Evolutionary conservation across 2,888 invertebrate species (phyloP), one percentile per base, ranked within the genome.

Genomic region (Cybosia mesomella): DNA sequence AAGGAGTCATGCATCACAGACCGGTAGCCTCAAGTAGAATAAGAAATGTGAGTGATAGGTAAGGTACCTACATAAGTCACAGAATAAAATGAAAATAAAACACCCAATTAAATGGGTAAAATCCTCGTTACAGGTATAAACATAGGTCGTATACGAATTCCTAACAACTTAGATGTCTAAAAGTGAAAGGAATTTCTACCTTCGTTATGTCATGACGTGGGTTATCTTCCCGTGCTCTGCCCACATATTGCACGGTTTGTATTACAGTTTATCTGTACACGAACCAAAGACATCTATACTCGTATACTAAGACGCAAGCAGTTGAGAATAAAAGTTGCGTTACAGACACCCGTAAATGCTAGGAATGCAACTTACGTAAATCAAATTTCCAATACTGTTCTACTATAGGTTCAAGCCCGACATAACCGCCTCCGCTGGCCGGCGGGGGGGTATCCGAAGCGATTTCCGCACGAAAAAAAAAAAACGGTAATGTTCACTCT

Each of bases 121-220:
- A 22, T 11, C 21, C 21, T 34, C 21, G 11, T 21, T 22, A 21
- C 49, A 22, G 22, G 22, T 65, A 53, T 32, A 54, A 63, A 43
- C 58, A 34, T 32, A 28, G 58, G 32, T 65, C 64, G 64, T 78
- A 67, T 70, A 75, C 67, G 72, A 75, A 81, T 72, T 66, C 59
- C 54, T 54, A 22, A 53, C 8, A 58, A 68, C 62, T 68, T 54
- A 62, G 22, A 39, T 22, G 55, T 68, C 39, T 66, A 24, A 69
- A 70, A 63, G 66, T 66, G 15, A 60, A 64, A 58, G 70, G 66
- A 68, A 68, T 70, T 57, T 65, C 66, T 63, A 70, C 53, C 36
- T 36, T 58, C 58, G 34, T 62, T 15, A 34, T 13, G 32, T 34
- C 43, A 53, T 32, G 53, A 34, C 8, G 34, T 34, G 8, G 5